Evolutionary conservation across 2,113 vertebrate species (phyloP).

Genomic region (Neopipo cinnamomea): DNA sequence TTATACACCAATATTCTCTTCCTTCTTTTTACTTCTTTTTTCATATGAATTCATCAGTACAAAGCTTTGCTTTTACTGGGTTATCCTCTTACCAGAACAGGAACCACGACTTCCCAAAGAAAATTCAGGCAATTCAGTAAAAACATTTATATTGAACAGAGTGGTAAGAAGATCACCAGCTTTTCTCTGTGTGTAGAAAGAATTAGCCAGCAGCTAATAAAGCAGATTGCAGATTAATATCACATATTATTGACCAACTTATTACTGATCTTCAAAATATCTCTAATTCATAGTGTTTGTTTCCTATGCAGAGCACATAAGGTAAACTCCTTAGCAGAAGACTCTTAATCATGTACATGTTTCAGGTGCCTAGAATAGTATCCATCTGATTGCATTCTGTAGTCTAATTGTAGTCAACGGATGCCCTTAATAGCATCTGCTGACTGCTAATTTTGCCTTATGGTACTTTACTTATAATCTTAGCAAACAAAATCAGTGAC

Average conservation of each 20-base stretch:
- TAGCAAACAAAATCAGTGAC: conserved; percentile 40
- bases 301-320: not conserved
- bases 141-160: not conserved
- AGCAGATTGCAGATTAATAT: not conserved
- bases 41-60: not conserved
- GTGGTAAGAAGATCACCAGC: not conserved
- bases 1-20: not conserved
- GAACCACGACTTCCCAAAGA: not conserved
- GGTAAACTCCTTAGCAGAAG: not conserved
- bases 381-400: conserved; percentile 8
- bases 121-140: not conserved
- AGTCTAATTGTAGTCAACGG: not conserved
- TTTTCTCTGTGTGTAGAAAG: not conserved
- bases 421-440: conserved; percentile 19
- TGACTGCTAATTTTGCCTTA: conserved; percentile 34
- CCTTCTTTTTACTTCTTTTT: not conserved
- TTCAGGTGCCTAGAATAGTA: conserved; percentile 7
- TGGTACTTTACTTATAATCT: conserved; percentile 8
- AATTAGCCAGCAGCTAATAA: not conserved
- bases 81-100: not conserved
- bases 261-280: not conserved
- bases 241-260: not conserved
- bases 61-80: not conserved
- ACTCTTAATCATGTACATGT: not conserved
- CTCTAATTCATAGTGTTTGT: not conserved